Base-by-base conservation (phyloP, 1,140 invertebrate genomes). In the Pogonomyrmex barbatus region DNA sequence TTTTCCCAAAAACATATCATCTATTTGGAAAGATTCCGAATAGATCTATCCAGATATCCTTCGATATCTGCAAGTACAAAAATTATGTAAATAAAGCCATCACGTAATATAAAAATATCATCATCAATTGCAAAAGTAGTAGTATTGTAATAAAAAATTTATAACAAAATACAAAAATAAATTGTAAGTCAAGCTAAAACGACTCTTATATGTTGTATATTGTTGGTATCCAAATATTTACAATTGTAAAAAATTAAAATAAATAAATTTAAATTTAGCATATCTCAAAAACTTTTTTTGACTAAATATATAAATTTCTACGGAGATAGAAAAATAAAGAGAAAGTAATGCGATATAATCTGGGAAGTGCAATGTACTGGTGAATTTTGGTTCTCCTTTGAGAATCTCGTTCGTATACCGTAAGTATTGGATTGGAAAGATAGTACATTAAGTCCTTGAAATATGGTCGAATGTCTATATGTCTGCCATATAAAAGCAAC, bases 341-440 rank as follows among this genome's bases (percentile, higher is more conserved):
- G 17, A 47, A 24, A 77, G 9, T 14, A 63, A 10, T 30, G 9
- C 42, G 8, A 47, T 78, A 30, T 33, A 78, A 39, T 78, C 58
- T 33, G 30, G 24, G 4, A 8, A 50, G 17, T 45, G 39, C 36
- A 39, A 6, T 17, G 39, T 58, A 33, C 30, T 30, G 30, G 42
- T 9, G 45, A 77, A 47, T 78, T 77, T 62, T 47, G 42, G 4
- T 50, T 78, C 30, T 63, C 58, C 71, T 58, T 36, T 9, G 71
- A 56, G 36, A 75, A 75, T 36, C 33, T 73, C 39, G 50, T 33
- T 36, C 17, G 70, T 9, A 24, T 24, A 9, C 52, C 6, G 36
- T 75, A 75, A 75, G 56, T 45, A 62, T 77, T 36, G 75, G 24
- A 33, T 77, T 33, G 75, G 58, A 45, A 62, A 33, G 42, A 60